These are phyloP conservation scores for Enteromius trimaculatus DNA, from an alignment of 2,797 vertebrate species.

Conservation along the genomic window DNA sequence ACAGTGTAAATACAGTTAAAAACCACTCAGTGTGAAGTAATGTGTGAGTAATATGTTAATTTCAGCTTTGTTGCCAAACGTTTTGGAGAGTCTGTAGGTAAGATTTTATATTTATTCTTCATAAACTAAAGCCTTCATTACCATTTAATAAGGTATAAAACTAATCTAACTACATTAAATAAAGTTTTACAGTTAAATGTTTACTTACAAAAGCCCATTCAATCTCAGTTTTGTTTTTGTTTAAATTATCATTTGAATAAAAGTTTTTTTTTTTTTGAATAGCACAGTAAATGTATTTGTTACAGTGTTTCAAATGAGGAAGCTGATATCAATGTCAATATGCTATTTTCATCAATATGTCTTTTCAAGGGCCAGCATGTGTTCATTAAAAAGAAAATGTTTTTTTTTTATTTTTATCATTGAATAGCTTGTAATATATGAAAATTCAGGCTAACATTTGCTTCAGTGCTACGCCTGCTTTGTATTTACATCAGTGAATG, in stretches of 20 bases:
- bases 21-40: constrained; percentile 4
- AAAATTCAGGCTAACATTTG: background rate
- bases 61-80: constrained; percentile 8
- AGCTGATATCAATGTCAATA: background rate
- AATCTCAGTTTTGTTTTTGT: background rate
- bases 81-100: background rate
- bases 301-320: background rate
- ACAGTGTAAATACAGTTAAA: constrained; percentile 18
- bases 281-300: constrained; percentile 11
- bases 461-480: background rate
- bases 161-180: background rate
- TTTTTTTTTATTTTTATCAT: background rate
- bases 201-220: constrained; percentile 7
- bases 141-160: constrained; percentile 9
- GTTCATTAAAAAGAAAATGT: background rate
- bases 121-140: constrained; percentile 9
- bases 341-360: background rate
- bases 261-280: background rate
- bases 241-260: background rate
- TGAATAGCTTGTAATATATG: constrained; percentile 14
- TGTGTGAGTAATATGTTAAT: background rate
- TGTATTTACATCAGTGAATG: background rate
- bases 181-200: constrained; percentile 8
- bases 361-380: background rate
- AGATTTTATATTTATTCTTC: constrained; percentile 1